Evolutionary conservation across 1,140 invertebrate species (phyloP), one percentile per base, ranked within the genome.

Genomic region (Phocides pigmalion): DNA sequence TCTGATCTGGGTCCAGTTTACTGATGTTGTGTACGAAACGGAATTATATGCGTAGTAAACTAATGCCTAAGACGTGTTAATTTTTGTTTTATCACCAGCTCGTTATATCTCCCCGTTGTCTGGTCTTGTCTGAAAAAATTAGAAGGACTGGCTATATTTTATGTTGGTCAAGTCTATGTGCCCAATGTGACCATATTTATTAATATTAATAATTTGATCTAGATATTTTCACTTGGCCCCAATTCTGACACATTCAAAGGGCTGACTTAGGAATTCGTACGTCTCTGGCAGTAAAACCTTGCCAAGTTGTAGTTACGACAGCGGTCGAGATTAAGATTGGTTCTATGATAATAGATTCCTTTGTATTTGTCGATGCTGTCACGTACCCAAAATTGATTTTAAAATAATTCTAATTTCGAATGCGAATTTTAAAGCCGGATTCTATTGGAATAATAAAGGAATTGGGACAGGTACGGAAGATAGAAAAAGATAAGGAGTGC

Each of bases 291-390:
- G 12, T 50, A 50, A 50, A 50, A 35, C 49, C 15, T 20, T 53
- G 50, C 50, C 32, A 53, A 53, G 14, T 12, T 53, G 17, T n/a
- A 37, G 17, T 39, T 11, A 14, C 35, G 32, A 37, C 32, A 35
- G 25, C 22, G 25, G 17, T 50, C 15, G 28, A 32, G 50, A 39
- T 42, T 12, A 50, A 62, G 46, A 32, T 25, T 53, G 66, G 63
- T 65, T 53, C 64, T 46, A 65, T 53, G 64, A 61, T 54, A 59
- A 70, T 62, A 61, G 62, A 70, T 67, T 73, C 64, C 64, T 65
- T 70, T 68, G 64, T 53, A 39, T 37, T 53, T 74, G 49, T 39
- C 37, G 51, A 61, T 65, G 50, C 35, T 20, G 17, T 19, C 42
- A 11, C 17, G 17, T 16, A 15, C 1, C 28, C 19, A 20, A 17